Evolutionary conservation across 2,113 vertebrate species (phyloP).

Genomic region (Jacana jacana): DNA sequence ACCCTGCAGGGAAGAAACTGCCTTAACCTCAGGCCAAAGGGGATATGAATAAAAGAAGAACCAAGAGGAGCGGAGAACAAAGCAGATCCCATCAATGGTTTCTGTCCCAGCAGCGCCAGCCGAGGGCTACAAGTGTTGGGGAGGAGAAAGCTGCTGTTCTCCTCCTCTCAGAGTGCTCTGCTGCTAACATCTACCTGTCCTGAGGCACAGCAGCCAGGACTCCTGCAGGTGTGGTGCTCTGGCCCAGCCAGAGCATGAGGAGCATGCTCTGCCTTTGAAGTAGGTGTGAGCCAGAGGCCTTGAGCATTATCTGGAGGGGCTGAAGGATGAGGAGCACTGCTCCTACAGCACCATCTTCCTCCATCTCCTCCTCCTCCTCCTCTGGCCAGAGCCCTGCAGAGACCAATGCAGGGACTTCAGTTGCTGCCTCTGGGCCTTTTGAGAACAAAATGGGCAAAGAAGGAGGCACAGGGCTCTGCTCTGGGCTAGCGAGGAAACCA

Average conservation of each 20-base stretch:
- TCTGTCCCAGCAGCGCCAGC: background rate
- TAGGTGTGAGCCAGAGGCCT: background rate
- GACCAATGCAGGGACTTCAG: too few relatives aligned
- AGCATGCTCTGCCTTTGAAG: background rate
- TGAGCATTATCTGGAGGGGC: background rate
- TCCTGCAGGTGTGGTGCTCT: background rate
- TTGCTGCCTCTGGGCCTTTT: accelerated
- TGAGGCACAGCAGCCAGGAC: background rate
- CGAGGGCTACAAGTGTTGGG: accelerated
- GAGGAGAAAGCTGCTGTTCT: background rate
- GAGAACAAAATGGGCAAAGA: background rate
- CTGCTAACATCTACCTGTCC: background rate
- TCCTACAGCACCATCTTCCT: background rate
- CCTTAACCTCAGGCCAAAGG: background rate
- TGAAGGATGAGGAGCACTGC: background rate
- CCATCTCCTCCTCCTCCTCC: background rate
- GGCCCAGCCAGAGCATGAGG: background rate
- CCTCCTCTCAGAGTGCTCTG: background rate
- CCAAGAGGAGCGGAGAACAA: background rate
- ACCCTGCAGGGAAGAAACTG: background rate
- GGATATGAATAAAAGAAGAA: background rate
- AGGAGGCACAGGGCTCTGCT: background rate
- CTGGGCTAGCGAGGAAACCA: background rate
- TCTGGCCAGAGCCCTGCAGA: background rate
- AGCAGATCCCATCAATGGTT: background rate